Evolutionary conservation across 2,888 invertebrate species (phyloP), one percentile per base, ranked within the genome.

Genomic region (Cyaniris semiargus): DNA sequence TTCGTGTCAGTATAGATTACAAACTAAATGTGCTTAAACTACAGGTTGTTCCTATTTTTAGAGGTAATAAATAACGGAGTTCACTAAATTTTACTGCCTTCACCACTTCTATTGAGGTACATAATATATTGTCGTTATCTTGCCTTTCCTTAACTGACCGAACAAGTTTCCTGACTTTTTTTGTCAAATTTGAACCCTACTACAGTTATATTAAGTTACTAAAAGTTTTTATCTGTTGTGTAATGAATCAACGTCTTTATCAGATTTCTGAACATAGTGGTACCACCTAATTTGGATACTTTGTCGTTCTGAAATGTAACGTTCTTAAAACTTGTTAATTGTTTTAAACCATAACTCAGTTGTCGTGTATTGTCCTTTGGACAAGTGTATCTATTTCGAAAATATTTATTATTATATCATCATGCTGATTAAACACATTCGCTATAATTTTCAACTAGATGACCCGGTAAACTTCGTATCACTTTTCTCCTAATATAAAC

Each of bases 11-110:
- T 66, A 31, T 66, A 31, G 66, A 66, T 66, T 66, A 66, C 66
- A 66, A 66, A 66, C 27, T 27, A 66, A 18, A 66, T 15, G 66
- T 15, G 21, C 70, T 21, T 38, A 71, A 71, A 71, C 13, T 72
- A 44, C 72, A 44, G 44, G 21, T 44, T 44, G 44, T 72, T 72
- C 13, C 31, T n/a, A 38, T 15, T 48, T 72, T 44, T 44, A 72
- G 23, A 15, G 72, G 23, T 44, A 44, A 23, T 72, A 72, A 72
- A 72, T 72, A 72, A 72, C 7, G 15, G 15, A 72, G 66, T 13
- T 66, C 27, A 66, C 66, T 31, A 31, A 27, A 27, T 66, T 27
- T 66, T 31, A 66, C 27, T 15, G 27, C 27, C 21, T 31, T 66
- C 27, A 31, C 27, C 66, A 66, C 66, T 66, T 66, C 15, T 23